Conservation (phyloP, 2,888 invertebrate species). For the Agrilus cyanescens region DNA sequence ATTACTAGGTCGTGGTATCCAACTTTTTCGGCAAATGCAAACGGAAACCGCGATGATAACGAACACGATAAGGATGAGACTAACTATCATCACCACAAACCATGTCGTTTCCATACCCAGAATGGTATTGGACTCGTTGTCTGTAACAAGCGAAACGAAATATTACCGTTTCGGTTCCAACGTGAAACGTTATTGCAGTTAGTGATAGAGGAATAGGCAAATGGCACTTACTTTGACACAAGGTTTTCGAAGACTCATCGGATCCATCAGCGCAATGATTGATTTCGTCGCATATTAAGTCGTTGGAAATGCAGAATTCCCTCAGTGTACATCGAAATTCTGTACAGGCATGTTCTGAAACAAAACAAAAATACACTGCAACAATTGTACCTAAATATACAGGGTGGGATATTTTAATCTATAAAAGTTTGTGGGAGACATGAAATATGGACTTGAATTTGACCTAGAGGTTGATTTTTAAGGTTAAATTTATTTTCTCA, state of each 20-base stretch:
- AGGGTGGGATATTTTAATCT: too few species aligned
- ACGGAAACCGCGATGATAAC: conserved; percentile 58
- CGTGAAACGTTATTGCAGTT: neutral
- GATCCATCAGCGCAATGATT: conserved; percentile 92
- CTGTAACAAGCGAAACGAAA: conserved; percentile 31
- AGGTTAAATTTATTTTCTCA: too few species aligned
- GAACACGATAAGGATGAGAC: conserved; percentile 54
- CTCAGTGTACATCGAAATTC: conserved; percentile 79
- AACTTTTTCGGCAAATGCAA: conserved; percentile 63
- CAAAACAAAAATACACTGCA: conserved; percentile 3
- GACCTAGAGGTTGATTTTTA: too few species aligned
- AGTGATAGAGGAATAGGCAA: neutral
- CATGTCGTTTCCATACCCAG: conserved; percentile 64
- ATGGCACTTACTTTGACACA: conserved; percentile 69
- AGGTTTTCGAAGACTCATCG: conserved; percentile 74
- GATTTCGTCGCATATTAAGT: conserved; percentile 83
- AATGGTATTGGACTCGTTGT: conserved; percentile 49
- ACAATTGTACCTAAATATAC: too few species aligned
- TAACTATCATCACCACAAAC: conserved; percentile 62
- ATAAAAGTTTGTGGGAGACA: too few species aligned
- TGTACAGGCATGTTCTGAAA: conserved; percentile 75
- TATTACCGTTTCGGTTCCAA: neutral
- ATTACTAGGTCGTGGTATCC: conserved; percentile 34
- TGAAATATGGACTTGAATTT: too few species aligned
- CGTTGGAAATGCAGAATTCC: conserved; percentile 85